Evolutionary conservation across 2,113 vertebrate species (phyloP).

Genomic region (Porphyrio hochstetteri): DNA sequence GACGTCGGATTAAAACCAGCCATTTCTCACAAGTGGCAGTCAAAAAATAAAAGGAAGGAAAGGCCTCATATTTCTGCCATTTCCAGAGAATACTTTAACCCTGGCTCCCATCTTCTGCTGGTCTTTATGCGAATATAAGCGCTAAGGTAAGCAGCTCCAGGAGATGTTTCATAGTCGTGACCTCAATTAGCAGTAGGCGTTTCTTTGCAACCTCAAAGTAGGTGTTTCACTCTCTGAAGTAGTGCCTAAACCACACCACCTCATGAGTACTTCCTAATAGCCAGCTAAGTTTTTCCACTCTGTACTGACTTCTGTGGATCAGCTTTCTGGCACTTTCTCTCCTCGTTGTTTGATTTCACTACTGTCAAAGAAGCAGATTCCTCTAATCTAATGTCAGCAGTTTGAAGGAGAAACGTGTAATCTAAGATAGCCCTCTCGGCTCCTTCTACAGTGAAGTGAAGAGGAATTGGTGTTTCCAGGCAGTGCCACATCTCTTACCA

Average conservation of each 20-base stretch:
- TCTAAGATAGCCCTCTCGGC: not conserved
- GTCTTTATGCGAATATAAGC: not conserved
- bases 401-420: not conserved
- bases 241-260: not conserved
- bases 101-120: not conserved
- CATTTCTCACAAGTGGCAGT: not conserved
- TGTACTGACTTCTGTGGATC: not conserved
- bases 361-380: not conserved
- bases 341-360: not conserved
- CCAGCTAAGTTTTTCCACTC: constrained; percentile 14
- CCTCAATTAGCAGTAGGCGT: not conserved
- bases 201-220: not conserved
- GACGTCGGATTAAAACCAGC: not conserved
- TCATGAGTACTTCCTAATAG: not conserved
- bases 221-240: not conserved
- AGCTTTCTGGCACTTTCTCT: constrained; percentile 8
- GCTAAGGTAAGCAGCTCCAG: not conserved
- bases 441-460: not conserved
- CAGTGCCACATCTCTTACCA: not conserved
- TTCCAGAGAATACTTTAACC: not conserved
- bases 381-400: not conserved
- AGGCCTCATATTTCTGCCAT: not conserved
- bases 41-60: not conserved
- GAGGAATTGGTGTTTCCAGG: not conserved
- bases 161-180: not conserved